Conservation (phyloP, 2,888 invertebrate genomes). For the Hoplodrina blanda region DNA sequence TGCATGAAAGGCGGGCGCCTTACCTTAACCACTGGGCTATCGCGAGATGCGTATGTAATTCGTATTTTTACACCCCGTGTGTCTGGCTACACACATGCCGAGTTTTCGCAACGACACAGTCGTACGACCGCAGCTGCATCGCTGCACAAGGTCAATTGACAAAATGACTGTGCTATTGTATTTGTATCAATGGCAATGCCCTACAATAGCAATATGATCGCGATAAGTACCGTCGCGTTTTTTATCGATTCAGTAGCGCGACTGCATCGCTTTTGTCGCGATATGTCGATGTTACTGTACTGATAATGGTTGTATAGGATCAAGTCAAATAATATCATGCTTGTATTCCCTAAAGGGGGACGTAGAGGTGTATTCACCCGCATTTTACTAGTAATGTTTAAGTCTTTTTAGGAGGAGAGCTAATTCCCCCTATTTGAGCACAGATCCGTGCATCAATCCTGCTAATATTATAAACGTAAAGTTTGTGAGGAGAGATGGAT, state of each 20-base stretch:
- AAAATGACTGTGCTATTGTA: constrained; percentile 56
- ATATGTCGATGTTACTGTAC: constrained; percentile 11
- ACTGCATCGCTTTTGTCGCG: constrained; percentile 27
- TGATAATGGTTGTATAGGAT: constrained; percentile 1
- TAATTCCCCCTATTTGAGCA: no score
- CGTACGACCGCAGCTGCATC: constrained; percentile 49
- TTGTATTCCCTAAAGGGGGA: neutral
- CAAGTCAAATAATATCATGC: neutral
- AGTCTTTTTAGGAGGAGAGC: no score
- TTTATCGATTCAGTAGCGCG: constrained; percentile 47
- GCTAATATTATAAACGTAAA: no score
- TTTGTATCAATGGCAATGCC: constrained; percentile 49
- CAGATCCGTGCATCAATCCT: no score
- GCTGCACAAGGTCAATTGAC: constrained; percentile 59
- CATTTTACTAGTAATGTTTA: no score
- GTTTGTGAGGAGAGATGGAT: no score
- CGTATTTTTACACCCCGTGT: neutral
- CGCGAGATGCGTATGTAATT: no score
- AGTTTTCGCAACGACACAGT: constrained; percentile 47
- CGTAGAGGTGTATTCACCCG: neutral
- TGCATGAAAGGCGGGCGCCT: no score
- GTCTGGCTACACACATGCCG: constrained; percentile 36
- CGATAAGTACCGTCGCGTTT: constrained; percentile 34
- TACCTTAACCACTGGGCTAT: no score
- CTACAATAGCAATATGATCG: constrained; percentile 51